Percentiles rank a stretch among this genome's conserved stretches.
These are phyloP conservation scores for Poecilia velifera DNA, from an alignment of 2,797 vertebrate species.

Conservation along the genomic window DNA sequence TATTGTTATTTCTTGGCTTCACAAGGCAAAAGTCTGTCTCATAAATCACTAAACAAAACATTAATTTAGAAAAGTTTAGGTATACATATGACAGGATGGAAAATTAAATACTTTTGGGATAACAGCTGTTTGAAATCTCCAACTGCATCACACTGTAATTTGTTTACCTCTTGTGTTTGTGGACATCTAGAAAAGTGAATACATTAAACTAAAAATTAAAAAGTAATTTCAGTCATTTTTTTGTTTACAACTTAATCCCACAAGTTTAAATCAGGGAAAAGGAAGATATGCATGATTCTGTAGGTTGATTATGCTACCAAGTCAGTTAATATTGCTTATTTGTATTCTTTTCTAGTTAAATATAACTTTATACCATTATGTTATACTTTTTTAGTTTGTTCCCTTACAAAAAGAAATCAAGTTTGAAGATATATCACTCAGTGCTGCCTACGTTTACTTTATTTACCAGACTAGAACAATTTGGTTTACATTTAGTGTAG, in stretches of 20 bases:
- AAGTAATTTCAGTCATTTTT: neutral
- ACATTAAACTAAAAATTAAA: neutral
- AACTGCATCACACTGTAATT: neutral
- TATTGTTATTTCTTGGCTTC: conserved; percentile 14
- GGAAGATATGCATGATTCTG: neutral
- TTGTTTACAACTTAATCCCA: neutral
- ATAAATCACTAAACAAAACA: neutral
- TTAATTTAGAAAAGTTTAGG: neutral
- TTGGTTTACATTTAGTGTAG: neutral
- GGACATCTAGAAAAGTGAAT: neutral
- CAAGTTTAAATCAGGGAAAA: neutral
- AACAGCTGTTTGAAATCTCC: neutral
- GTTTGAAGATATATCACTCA: neutral
- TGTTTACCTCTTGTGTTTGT: neutral
- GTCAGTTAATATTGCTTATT: neutral
- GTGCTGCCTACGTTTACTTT: neutral
- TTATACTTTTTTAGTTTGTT: neutral
- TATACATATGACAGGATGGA: neutral
- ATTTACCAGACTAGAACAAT: neutral
- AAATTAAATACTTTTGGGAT: neutral
- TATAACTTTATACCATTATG: neutral
- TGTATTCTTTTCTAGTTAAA: neutral
- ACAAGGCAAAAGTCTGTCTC: neutral
- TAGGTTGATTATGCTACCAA: neutral
- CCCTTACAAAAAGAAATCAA: neutral